These are phyloP conservation scores for Bergia puertoricense DNA, from an alignment of 92 coral and sea anemone genomes.

Conservation along the genomic window DNA sequence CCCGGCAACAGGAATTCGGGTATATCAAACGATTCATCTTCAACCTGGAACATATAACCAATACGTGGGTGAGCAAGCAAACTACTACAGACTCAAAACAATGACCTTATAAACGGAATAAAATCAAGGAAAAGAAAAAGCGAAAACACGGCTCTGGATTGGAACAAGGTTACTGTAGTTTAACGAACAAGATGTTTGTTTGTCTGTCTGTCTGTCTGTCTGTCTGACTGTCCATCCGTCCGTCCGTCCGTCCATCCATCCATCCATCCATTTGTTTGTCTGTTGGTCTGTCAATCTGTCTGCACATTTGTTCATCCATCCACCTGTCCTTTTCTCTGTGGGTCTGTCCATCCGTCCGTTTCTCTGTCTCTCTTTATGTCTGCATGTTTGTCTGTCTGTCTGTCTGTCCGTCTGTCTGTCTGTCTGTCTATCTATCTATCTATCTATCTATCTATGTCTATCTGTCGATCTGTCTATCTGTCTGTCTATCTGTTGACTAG, in stretches of 20 bases:
- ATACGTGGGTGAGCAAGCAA: not conserved
- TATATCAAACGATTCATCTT: slow-evolving; percentile 15
- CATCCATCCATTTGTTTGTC: not conserved
- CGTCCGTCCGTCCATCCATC: not conserved
- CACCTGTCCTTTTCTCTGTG: not conserved
- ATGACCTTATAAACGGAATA: too few species aligned
- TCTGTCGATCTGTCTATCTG: too few species aligned
- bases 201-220: too few species aligned
- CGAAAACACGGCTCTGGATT: too few species aligned
- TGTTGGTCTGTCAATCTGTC: not conserved
- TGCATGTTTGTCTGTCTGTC: not conserved
- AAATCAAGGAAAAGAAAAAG: too few species aligned
- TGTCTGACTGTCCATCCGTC: not conserved
- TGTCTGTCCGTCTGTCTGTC: not conserved
- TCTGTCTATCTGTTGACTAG: too few species aligned
- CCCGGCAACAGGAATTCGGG: slow-evolving; percentile 40
- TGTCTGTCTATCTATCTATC: not conserved
- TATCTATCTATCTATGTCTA: too few species aligned
- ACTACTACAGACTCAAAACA: not conserved
- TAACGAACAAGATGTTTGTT: too few species aligned
- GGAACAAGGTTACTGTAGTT: too few species aligned
- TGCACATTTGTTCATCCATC: not conserved
- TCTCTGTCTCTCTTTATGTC: not conserved
- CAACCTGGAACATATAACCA: slow-evolving; percentile 6
- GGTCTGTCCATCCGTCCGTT: not conserved